Evolutionary conservation across 2,797 vertebrate genomes (phyloP), one percentile per base, ranked within the genome.

Genomic region (Gymnothorax javanicus): DNA sequence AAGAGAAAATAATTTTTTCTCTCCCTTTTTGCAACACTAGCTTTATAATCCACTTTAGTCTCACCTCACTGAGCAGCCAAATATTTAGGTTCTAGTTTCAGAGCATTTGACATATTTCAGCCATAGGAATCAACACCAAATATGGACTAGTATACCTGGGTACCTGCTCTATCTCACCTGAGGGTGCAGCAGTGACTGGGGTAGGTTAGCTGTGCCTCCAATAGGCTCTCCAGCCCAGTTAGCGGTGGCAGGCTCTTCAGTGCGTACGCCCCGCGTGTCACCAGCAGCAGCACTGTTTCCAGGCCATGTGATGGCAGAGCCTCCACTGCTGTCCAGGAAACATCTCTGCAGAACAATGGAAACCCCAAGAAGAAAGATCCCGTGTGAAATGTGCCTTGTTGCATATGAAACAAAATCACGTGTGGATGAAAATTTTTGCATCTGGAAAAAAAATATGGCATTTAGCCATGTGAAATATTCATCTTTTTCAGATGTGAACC

Each of bases 171-270:
- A 69, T n/a, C 64, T 69, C 64, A 69, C 64, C 64, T 69, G 64
- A 98, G 95, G 43, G 97, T 95, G 83, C 97, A 98, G 92, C 97
- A 98, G 93, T 98, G 97, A 90, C 97, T 98, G 89, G 97, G 97
- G 88, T 97, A 98, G 0, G 97, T 98, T 87, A 98, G 91, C 17
- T 95, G 93, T 64, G 97, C 97, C 58, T 96, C 95, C 90, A 95
- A 91, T 69, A 98, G 95, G 84, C 88, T 97, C 88, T 90, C 89
- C 85, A 98, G 96, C 84, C 95, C 95, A 87, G 95, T 94, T 89
- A 97, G 94, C 0, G 96, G 92, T 86, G 97, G 97, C 85, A 98
- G 84, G 82, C 94, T 96, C 95, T 97, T 98, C 83, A 98, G 92
- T 0, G 94, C 94, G 52, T 97, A 96, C 1, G 96, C 95, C 0